phyloP scores from a whole-genome alignment of 1,140 invertebrate genomes.

The Streblospio benedicti region DNA sequence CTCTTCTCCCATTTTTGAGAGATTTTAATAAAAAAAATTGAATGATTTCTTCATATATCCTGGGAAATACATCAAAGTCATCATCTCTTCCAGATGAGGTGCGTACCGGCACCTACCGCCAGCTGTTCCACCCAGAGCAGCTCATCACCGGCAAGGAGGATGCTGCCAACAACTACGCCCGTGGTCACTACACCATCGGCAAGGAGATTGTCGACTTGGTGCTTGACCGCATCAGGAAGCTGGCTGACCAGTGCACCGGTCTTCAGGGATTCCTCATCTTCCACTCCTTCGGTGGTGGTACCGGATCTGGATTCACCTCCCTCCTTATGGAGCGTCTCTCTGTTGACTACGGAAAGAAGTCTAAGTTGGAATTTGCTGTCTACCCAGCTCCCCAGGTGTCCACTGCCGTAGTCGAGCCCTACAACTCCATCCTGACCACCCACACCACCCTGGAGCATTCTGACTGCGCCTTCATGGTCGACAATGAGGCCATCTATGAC shows the following conservation, averaged over 20 bases:
- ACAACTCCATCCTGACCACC: conserved; percentile 49
- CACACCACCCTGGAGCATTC: conserved; percentile 38
- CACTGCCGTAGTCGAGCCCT: conserved; percentile 48
- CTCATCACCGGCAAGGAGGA: conserved; percentile 74
- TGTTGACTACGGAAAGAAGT: conserved; percentile 17
- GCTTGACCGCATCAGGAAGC: conserved; percentile 43
- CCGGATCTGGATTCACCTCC: conserved; percentile 58
- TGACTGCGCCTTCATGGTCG: conserved; percentile 42
- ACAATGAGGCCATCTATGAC: conserved; percentile 38
- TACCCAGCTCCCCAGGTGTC: conserved; percentile 45
- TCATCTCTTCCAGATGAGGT: conserved; percentile 54
- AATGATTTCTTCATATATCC: too few relatives aligned
- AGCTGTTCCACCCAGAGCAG: conserved; percentile 75
- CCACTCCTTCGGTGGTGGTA: conserved; percentile 57
- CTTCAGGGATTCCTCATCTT: conserved; percentile 47
- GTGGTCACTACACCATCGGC: conserved; percentile 48
- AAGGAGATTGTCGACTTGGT: conserved; percentile 49
- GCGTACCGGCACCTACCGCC: conserved; percentile 51
- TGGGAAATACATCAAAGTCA: too few relatives aligned
- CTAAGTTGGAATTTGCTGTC: conserved; percentile 14
- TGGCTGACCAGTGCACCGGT: conserved; percentile 26
- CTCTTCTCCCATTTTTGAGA: too few relatives aligned
- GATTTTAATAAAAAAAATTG: too few relatives aligned
- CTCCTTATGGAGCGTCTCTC: conserved; percentile 18
- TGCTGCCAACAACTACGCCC: conserved; percentile 56